Percentiles rank a stretch among this genome's conserved stretches.
Evolutionary conservation across 2,113 vertebrate species (phyloP).

Genomic region (Muntiacus muntjak): DNA sequence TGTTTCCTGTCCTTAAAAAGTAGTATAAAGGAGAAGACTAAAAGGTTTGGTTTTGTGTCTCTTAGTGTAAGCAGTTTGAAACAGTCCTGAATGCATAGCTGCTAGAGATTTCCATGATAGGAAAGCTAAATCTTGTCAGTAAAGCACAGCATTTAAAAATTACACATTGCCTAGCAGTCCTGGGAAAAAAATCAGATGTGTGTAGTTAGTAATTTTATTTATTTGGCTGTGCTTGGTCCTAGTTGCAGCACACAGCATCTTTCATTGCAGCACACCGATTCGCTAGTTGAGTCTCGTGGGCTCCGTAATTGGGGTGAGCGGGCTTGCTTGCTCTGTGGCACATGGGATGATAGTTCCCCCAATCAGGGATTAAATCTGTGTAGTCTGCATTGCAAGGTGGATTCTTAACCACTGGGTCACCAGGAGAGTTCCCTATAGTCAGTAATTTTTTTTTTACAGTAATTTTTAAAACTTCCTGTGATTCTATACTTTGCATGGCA

Average conservation of each 20-base stretch:
- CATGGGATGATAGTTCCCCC: not conserved
- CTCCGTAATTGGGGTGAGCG: not conserved
- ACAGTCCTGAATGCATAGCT: not conserved
- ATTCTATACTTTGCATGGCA: not conserved
- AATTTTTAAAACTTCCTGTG: not conserved
- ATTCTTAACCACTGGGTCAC: not conserved
- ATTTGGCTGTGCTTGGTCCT: not conserved
- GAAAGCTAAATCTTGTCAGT: not conserved
- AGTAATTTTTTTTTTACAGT: not conserved
- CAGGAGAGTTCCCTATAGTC: not conserved
- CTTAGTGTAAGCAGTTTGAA: conserved; percentile 19
- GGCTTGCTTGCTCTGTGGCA: not conserved
- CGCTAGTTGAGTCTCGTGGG: not conserved
- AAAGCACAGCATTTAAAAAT: not conserved
- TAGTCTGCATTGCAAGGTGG: not conserved
- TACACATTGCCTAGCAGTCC: not conserved
- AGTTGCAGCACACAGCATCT: not conserved
- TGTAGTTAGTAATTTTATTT: not conserved
- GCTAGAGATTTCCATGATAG: not conserved
- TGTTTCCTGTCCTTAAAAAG: not conserved
- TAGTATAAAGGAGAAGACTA: not conserved
- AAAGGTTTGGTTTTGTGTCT: not conserved
- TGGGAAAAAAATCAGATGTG: not conserved
- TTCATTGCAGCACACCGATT: not conserved
- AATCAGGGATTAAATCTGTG: not conserved